Base-by-base conservation (phyloP, 2,888 invertebrate species). In the Candidula unifasciata region DNA sequence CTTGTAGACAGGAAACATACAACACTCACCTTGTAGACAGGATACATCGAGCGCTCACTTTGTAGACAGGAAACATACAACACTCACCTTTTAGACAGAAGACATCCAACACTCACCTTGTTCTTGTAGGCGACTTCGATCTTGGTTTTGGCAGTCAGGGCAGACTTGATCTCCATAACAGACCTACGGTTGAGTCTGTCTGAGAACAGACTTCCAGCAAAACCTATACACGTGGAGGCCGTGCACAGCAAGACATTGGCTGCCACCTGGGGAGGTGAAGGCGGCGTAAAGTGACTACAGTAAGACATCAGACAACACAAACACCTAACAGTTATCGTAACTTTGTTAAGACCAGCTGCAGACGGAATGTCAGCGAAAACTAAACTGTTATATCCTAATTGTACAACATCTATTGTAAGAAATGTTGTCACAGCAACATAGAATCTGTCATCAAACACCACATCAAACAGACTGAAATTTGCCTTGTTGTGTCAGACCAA, bases 51-150 rank as follows among this genome's bases (percentile, higher is more conserved):
- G 13, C 1, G 13, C 44, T 44, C 44, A 44, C 97, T 85, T 96
- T 96, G 88, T 97, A 97, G 94, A 98, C 97, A 93, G 6, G 44
- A 44, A 13, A 44, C 13, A 44, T 44, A 44, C 44, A 44, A 44
- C 1, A 44, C 44, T 44, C 44, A 44, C 44, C 44, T 44, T 44
- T 6, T 44, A 44, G 44, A 6, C 13, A 44, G 6, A 13, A 44
- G 44, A 44, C 2, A 44, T 44, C 6, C 44, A 44, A 44, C 5
- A 60, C 60, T n/a, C 91, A 97, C 97, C 96, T 97, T 97, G 93
- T 98, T 97, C 85, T 96, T 96, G 88, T 97, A 97, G 94, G 98
- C 97, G 93, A 98, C 97, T 94, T 98, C 98, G 89, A 98, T 97
- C 83, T 97, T 96, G 91, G 97, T 95, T 94, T 97, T 98, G 89